Percentiles rank a stretch among this genome's conserved stretches.
phyloP scores from a whole-genome alignment of 2,113 vertebrate species.

The Chaenogobius annularis region DNA sequence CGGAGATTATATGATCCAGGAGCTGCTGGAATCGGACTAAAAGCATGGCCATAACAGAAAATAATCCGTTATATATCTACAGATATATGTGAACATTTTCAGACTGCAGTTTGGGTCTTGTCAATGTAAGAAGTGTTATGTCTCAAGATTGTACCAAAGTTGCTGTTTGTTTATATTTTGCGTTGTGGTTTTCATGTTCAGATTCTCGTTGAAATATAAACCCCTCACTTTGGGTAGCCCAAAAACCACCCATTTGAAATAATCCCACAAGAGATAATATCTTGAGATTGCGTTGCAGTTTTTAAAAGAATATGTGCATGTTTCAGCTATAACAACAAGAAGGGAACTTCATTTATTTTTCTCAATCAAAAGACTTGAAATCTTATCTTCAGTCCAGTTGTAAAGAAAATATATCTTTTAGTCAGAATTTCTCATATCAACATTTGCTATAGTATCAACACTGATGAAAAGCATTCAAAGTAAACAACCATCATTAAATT shows the following conservation, averaged over 20 bases:
- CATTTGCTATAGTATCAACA: neutral
- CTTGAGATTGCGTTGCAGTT: neutral
- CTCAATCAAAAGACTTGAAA: neutral
- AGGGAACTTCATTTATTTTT: neutral
- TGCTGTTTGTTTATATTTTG: neutral
- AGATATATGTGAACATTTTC: neutral
- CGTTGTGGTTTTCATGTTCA: too few species aligned
- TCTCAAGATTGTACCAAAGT: neutral
- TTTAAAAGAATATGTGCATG: neutral
- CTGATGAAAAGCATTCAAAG: conserved; percentile 3
- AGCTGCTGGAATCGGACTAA: conserved; percentile 26
- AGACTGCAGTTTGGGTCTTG: neutral
- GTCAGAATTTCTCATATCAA: too few species aligned
- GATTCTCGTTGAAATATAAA: too few species aligned
- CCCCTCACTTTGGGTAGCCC: too few species aligned
- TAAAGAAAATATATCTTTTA: neutral
- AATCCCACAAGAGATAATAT: neutral
- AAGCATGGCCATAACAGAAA: conserved; percentile 15
- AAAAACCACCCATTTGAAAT: too few species aligned
- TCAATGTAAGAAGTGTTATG: neutral
- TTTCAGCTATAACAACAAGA: neutral
- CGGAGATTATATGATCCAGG: conserved; percentile 26
- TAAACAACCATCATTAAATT: conserved; percentile 42
- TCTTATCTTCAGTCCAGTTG: neutral
- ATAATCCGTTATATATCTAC: neutral